Conservation (phyloP, 2,113 vertebrate genomes). For the Malurus alboscapulatus region DNA sequence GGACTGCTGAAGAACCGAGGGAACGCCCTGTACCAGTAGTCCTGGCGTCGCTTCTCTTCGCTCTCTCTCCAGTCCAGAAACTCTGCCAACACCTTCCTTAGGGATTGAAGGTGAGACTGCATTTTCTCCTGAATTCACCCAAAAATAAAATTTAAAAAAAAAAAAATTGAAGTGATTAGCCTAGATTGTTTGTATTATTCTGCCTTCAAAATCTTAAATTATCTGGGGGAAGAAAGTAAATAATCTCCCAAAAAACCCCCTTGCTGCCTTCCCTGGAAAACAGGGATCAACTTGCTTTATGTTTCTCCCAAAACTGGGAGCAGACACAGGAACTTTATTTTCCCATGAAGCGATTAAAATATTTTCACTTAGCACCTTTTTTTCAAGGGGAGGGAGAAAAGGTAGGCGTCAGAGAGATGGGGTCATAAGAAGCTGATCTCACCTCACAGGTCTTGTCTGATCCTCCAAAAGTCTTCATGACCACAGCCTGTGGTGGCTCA, state of each 20-base stretch:
- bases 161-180: accelerated
- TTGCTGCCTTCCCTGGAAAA: neutral
- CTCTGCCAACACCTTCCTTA: neutral
- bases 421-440: neutral
- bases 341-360: neutral
- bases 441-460: accelerated
- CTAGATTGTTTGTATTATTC: neutral
- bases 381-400: accelerated
- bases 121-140: neutral
- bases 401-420: neutral
- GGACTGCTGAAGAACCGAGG: neutral
- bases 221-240: neutral
- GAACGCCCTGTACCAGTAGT: neutral
- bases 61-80: neutral
- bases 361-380: neutral
- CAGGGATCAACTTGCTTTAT: accelerated
- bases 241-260: neutral
- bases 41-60: neutral
- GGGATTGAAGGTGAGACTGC: neutral
- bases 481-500: neutral
- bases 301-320: neutral
- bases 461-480: neutral
- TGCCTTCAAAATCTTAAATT: neutral
- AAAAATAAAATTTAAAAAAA: neutral
- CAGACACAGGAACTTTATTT: neutral